These are phyloP conservation scores for Emydocephalus ijimae DNA, from an alignment of 2,113 vertebrate genomes.

Conservation along the genomic window DNA sequence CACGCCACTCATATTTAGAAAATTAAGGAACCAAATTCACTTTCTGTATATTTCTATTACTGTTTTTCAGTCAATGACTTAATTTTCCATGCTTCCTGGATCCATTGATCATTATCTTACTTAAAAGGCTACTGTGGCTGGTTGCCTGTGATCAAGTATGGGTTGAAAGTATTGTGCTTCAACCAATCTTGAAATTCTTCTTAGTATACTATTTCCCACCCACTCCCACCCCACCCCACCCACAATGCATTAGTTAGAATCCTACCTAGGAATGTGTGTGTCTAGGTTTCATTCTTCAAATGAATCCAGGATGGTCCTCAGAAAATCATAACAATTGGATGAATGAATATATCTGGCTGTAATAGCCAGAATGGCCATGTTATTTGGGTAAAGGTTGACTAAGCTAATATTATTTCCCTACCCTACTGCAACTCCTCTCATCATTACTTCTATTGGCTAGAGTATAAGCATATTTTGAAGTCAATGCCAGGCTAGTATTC, in stretches of 20 bases:
- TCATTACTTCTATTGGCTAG: neutral
- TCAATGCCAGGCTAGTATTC: neutral
- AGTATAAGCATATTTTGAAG: neutral
- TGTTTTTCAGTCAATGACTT: neutral
- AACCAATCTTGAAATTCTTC: neutral
- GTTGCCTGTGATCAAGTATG: neutral
- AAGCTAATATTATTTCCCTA: neutral
- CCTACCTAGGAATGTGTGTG: neutral
- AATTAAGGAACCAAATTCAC: neutral
- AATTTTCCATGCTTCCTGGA: neutral
- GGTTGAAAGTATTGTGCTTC: neutral
- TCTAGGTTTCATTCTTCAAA: neutral
- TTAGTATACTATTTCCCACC: neutral
- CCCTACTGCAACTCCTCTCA: neutral
- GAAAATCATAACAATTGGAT: neutral
- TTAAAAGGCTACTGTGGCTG: neutral
- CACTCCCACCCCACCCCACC: accelerated
- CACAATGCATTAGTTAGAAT: neutral
- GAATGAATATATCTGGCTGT: neutral
- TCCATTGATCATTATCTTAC: neutral
- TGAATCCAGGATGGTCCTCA: neutral
- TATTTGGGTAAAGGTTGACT: neutral
- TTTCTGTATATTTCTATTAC: neutral
- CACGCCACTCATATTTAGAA: neutral
- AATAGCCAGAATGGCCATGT: neutral